Evolutionary conservation across 1,140 invertebrate genomes (phyloP), one percentile per base, ranked within the genome.

Genomic region (Drosophila sechellia): DNA sequence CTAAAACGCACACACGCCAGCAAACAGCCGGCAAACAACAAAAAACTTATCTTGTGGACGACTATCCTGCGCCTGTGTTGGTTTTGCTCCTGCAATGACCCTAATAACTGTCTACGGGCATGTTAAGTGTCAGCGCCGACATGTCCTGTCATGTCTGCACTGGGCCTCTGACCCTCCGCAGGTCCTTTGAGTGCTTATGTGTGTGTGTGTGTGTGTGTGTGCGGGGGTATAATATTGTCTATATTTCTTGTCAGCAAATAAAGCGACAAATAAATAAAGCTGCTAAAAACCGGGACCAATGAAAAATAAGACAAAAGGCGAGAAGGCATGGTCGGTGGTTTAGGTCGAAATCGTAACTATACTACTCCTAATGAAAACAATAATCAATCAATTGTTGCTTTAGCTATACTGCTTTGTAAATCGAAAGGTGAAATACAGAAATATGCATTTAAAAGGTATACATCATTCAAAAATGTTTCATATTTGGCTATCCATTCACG

Each of bases 61-160:
- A 55, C 34, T 34, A 73, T 61, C 27, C 43, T 74, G 39, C 10
- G 58, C 39, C 65, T 53, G 55, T 59, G 70, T 60, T 37, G 46
- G 49, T 60, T 53, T 43, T 53, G 52, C 49, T 49, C 48, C 72
- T 76, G 72, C 72, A 76, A 76, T 75, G 72, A 87, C 83, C 83
- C 83, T 87, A 87, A 87, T 87, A 87, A 87, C 83, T 87, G 83
- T 87, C 83, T 87, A 89, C 79, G 84, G 84, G 79, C 83, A 87
- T 87, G 83, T 87, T 87, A 87, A 89, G 84, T 87, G 84, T 87
- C 84, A 89, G 84, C 84, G 76, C 60, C 84, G 84, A 87, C 83
- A 87, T 89, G 81, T 69, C 71, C 77, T 85, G 81, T 85, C 81
- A 85, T 85, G 78, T 77, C 63, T 76, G 71, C 60, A 65, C 63